Conservation (phyloP, 2,888 invertebrate species). For the Elegia similella region DNA sequence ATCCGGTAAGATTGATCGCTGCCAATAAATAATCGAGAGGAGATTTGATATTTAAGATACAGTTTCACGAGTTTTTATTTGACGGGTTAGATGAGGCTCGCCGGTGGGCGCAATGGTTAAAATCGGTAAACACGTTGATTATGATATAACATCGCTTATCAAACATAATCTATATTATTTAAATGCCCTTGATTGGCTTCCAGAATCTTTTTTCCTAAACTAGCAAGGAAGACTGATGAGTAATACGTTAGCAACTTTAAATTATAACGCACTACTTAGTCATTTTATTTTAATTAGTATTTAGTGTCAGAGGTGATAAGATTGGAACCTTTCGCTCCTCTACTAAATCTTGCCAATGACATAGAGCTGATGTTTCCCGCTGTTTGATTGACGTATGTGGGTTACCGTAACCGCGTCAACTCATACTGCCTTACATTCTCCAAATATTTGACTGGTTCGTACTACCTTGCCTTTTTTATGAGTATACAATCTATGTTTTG, state of each 20-base stretch:
- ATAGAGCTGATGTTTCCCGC: constrained; percentile 48
- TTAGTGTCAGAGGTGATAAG: constrained; percentile 14
- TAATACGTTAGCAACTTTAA: no score
- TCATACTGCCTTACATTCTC: not conserved
- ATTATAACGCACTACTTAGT: no score
- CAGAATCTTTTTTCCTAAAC: no score
- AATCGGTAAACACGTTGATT: no score
- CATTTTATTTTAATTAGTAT: not conserved
- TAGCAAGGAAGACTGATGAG: no score
- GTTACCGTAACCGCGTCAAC: constrained; percentile 37
- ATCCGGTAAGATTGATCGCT: not conserved
- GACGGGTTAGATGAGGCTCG: no score
- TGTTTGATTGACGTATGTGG: constrained; percentile 50
- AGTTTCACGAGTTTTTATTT: no score
- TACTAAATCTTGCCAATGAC: constrained; percentile 50
- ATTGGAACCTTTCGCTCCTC: constrained; percentile 35
- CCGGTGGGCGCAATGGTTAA: no score
- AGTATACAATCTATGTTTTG: not conserved
- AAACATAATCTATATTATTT: no score
- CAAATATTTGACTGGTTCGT: not conserved
- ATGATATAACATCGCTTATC: no score
- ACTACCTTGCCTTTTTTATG: not conserved
- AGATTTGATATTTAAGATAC: no score
- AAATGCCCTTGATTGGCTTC: no score
- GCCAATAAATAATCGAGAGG: not conserved